Conservation (phyloP, 2,888 invertebrate species). For the Leptopilina syphax region DNA sequence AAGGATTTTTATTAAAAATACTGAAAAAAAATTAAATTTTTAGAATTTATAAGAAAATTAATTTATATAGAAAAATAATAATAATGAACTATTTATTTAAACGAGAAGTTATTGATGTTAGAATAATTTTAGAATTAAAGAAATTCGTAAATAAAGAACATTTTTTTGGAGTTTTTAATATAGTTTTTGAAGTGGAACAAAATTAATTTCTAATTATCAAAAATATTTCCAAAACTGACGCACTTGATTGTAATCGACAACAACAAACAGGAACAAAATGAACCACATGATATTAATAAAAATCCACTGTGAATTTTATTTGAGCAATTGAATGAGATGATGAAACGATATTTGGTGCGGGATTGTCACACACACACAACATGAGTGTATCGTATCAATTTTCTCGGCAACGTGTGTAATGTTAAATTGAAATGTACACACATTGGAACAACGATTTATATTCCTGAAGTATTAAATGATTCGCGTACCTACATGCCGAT, state of each 20-base stretch:
- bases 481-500: slow-evolving; percentile 51
- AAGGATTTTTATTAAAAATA: no score
- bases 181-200: no score
- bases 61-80: no score
- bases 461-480: slow-evolving; percentile 53
- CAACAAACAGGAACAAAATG: not conserved
- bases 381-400: slow-evolving; percentile 50
- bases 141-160: no score
- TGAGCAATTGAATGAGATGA: slow-evolving; percentile 34
- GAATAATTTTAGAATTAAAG: no score
- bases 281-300: not conserved
- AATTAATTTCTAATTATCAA: no score
- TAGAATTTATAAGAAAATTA: no score
- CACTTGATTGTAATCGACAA: not conserved
- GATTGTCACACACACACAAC: slow-evolving; percentile 35
- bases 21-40: no score
- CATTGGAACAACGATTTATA: slow-evolving; percentile 54
- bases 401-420: slow-evolving; percentile 45
- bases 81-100: no score
- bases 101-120: no score
- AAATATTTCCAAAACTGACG: no score
- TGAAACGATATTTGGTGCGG: slow-evolving; percentile 38
- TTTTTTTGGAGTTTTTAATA: no score
- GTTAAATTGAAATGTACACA: slow-evolving; percentile 48
- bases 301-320: not conserved